Evolutionary conservation across 2,888 invertebrate species (phyloP).

Genomic region (Epinotia nisella): DNA sequence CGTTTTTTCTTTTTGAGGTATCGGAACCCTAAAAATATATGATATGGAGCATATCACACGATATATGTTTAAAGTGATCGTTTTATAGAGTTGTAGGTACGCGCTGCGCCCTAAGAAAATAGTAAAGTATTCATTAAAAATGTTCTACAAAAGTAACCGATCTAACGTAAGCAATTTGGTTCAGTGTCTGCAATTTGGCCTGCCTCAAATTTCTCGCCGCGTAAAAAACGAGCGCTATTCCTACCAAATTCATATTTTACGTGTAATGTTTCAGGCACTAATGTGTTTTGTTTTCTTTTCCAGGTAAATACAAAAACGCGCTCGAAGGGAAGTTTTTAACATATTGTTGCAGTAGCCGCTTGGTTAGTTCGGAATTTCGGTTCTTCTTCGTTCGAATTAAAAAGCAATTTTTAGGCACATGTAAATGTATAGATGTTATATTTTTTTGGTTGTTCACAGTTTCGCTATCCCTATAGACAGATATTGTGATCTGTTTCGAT

Average conservation of each 20-base stretch:
- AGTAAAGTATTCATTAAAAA: conserved; percentile 3
- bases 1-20: too few species aligned
- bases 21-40: too few species aligned
- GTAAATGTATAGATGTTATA: too few species aligned
- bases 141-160: conserved; percentile 10
- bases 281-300: conserved; percentile 42
- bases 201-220: conserved; percentile 31
- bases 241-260: conserved; percentile 41
- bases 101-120: neutral
- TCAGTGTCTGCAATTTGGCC: conserved; percentile 40
- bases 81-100: neutral
- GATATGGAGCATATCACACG: too few species aligned
- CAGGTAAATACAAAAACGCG: conserved; percentile 39
- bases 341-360: conserved; percentile 3
- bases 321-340: conserved; percentile 19
- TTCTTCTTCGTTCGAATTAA: neutral
- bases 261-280: conserved; percentile 43
- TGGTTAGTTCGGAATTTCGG: neutral
- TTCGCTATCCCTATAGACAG: too few species aligned
- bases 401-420: neutral
- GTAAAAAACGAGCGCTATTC: conserved; percentile 37
- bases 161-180: conserved; percentile 31
- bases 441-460: too few species aligned
- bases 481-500: too few species aligned
- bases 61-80: neutral